These are phyloP conservation scores for Orchesella flavescens DNA, from an alignment of 2,888 invertebrate species.

Conservation along the genomic window DNA sequence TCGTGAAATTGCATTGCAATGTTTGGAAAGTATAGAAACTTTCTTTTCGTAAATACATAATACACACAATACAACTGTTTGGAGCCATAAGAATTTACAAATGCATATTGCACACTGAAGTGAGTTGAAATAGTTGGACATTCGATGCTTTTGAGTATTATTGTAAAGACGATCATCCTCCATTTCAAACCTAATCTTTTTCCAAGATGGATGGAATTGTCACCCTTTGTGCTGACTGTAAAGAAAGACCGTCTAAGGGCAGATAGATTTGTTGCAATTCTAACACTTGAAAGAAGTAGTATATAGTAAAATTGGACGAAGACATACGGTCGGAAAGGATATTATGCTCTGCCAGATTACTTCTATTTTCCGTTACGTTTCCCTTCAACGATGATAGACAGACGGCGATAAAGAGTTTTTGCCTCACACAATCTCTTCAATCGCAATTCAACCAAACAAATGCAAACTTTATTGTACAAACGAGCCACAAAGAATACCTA, in stretches of 20 bases:
- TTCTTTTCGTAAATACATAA: too few relatives aligned
- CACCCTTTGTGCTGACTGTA: background rate
- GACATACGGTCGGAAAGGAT: conserved; percentile 21
- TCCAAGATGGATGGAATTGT: conserved; percentile 17
- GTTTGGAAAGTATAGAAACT: too few relatives aligned
- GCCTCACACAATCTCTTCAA: conserved; percentile 21
- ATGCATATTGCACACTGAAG: too few relatives aligned
- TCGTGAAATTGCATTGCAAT: too few relatives aligned
- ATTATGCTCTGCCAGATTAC: background rate
- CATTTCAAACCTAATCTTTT: conserved; percentile 15
- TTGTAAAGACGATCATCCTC: background rate
- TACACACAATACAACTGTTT: too few relatives aligned
- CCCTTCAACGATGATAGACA: conserved; percentile 3
- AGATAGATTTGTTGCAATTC: background rate
- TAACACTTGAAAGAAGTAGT: background rate
- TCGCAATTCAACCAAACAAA: conserved; percentile 17
- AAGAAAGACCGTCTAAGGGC: background rate
- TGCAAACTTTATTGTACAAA: conserved; percentile 26
- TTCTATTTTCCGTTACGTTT: background rate
- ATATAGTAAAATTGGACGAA: conserved; percentile 18
- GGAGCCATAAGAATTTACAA: too few relatives aligned
- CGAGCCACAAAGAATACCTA: background rate
- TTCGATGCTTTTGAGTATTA: conserved; percentile 9
- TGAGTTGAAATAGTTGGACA: background rate
- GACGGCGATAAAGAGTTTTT: conserved; percentile 13